Percentiles rank a stretch among this genome's conserved stretches.
Conservation (phyloP, 2,113 vertebrate species). For the Cryptotis parvus region DNA sequence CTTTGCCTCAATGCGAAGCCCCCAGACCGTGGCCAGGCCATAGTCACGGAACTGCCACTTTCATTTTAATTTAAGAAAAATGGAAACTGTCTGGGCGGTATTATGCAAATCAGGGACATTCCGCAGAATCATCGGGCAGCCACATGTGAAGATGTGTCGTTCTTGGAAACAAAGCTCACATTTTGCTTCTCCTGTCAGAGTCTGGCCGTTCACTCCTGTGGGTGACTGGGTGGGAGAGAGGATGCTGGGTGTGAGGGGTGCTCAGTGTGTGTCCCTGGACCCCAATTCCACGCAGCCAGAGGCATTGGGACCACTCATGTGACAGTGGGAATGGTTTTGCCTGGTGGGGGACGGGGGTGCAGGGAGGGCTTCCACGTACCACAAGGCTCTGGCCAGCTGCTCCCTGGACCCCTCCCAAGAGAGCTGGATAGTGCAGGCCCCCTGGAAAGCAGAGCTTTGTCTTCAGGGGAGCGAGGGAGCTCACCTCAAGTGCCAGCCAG, state of each 20-base stretch:
- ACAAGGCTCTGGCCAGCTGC: neutral
- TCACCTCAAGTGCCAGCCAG: neutral
- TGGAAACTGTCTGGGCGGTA: constrained; percentile 75
- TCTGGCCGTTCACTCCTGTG: constrained; percentile 63
- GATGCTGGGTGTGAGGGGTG: constrained; percentile 12
- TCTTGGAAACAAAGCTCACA: constrained; percentile 74
- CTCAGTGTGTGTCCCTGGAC: neutral
- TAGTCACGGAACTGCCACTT: constrained; percentile 64
- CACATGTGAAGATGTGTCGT: constrained; percentile 66
- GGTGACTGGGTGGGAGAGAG: constrained; percentile 70
- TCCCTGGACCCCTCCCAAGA: neutral
- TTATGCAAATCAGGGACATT: constrained; percentile 79
- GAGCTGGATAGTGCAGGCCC: accelerated
- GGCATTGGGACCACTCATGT: neutral
- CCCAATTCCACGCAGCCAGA: neutral
- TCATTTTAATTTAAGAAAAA: constrained; percentile 76
- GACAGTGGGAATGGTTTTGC: neutral
- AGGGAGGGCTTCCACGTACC: no score
- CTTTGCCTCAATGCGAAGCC: constrained; percentile 2
- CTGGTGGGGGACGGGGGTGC: neutral
- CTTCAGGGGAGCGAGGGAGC: neutral
- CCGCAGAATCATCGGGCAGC: constrained; percentile 69
- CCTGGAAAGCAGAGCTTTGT: neutral
- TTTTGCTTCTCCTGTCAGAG: constrained; percentile 74
- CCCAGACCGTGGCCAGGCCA: constrained; percentile 26